Evolutionary conservation across 1,140 invertebrate species (phyloP).

Genomic region (Caenorhabditis briggsae): DNA sequence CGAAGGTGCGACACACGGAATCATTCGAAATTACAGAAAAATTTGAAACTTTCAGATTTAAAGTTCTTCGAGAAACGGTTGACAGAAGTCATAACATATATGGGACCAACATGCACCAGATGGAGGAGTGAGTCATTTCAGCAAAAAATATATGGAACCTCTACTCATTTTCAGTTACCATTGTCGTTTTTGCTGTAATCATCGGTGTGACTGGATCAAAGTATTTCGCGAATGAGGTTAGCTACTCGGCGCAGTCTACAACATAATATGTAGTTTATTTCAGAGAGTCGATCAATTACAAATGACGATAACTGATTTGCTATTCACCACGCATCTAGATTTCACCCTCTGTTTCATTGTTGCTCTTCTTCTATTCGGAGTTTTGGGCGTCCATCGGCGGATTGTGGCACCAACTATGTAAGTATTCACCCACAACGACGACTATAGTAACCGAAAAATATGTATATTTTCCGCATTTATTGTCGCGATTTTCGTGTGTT

Average conservation of each 20-base stretch:
- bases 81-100: constrained; percentile 93
- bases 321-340: constrained; percentile 91
- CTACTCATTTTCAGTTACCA: constrained; percentile 59
- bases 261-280: neutral
- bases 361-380: constrained; percentile 86
- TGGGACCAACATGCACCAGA: constrained; percentile 89
- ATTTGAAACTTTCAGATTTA: constrained; percentile 85
- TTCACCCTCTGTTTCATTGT: constrained; percentile 91
- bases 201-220: constrained; percentile 23
- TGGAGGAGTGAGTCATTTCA: constrained; percentile 86
- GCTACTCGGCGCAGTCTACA: no score
- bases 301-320: constrained; percentile 88
- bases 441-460: no score
- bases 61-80: constrained; percentile 95
- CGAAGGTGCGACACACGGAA: constrained; percentile 24
- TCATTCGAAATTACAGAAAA: no score
- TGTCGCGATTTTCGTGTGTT: no score
- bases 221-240: neutral
- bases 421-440: constrained; percentile 77
- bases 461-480: no score
- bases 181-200: constrained; percentile 55
- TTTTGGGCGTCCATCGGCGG: constrained; percentile 91
- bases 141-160: neutral
- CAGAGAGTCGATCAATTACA: constrained; percentile 67
- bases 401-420: constrained; percentile 94